phyloP scores from a whole-genome alignment of 1,140 invertebrate genomes.

The Rhopalosiphum padi region DNA sequence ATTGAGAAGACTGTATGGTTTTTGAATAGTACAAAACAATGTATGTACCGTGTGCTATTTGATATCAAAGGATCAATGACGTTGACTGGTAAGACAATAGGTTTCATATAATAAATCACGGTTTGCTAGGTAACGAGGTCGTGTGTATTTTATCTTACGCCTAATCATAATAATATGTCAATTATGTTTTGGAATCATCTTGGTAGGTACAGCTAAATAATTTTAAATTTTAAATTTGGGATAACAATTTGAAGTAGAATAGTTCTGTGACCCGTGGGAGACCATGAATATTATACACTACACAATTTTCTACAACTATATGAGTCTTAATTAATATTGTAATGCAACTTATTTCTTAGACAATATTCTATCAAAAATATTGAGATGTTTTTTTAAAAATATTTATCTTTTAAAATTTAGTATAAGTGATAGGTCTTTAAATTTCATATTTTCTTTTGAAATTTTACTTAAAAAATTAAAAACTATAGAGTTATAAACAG shows the following conservation, averaged over 20 bases:
- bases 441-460: no score
- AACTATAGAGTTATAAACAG: no score
- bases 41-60: not conserved
- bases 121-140: slow-evolving; percentile 16
- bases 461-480: no score
- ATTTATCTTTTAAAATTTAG: not conserved
- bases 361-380: no score
- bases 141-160: not conserved
- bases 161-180: not conserved
- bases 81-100: not conserved
- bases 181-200: not conserved
- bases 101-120: not conserved
- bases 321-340: not conserved
- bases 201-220: not conserved
- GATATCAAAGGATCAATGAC: not conserved
- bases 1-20: not conserved
- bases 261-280: not conserved
- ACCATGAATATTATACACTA: not conserved
- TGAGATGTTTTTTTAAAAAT: no score
- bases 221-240: not conserved
- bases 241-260: not conserved
- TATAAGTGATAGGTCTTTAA: no score
- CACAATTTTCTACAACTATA: not conserved
- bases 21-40: not conserved
- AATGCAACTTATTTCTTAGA: not conserved